Percentiles rank a stretch among this genome's conserved stretches.
These are phyloP conservation scores for Poeciliopsis paucimaculata DNA, from an alignment of 2,797 vertebrate genomes.

Conservation along the genomic window DNA sequence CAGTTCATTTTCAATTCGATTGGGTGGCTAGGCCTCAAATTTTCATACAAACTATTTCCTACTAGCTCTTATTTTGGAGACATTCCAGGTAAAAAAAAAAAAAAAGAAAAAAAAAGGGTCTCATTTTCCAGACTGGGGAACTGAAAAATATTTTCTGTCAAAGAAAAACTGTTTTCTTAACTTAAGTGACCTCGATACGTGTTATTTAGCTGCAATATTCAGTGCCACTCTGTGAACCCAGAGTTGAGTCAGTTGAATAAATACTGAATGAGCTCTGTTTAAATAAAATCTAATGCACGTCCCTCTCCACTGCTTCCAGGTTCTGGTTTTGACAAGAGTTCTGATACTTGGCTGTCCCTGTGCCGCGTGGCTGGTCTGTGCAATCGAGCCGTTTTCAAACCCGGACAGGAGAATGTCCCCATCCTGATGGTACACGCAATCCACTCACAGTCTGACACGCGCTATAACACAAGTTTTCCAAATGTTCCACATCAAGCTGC, in stretches of 20 bases:
- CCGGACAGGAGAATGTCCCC: conserved; percentile 83
- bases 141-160: conserved; percentile 42
- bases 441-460: conserved; percentile 13
- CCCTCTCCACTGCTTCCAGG: conserved; percentile 74
- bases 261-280: conserved; percentile 58
- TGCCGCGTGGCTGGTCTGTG: conserved; percentile 88
- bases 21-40: conserved; percentile 29
- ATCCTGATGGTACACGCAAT: conserved; percentile 83
- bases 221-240: conserved; percentile 34
- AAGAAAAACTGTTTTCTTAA: conserved; percentile 42
- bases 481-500: conserved; percentile 13
- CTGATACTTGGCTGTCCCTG: conserved; percentile 87
- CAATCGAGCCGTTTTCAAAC: conserved; percentile 90
- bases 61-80: conserved; percentile 31
- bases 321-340: conserved; percentile 90
- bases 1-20: conserved; percentile 48
- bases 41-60: conserved; percentile 30
- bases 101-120: conserved; percentile 51
- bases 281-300: conserved; percentile 34
- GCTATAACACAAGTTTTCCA: conserved; percentile 13
- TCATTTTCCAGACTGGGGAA: conserved; percentile 30
- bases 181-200: conserved; percentile 39
- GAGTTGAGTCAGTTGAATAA: conserved; percentile 46
- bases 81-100: conserved; percentile 51
- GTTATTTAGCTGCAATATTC: conserved; percentile 55